A percentile compares a stretch with the other conserved stretches of the same genome.
phyloP scores from a whole-genome alignment of 2,888 invertebrate species.

The Timema cristinae region DNA sequence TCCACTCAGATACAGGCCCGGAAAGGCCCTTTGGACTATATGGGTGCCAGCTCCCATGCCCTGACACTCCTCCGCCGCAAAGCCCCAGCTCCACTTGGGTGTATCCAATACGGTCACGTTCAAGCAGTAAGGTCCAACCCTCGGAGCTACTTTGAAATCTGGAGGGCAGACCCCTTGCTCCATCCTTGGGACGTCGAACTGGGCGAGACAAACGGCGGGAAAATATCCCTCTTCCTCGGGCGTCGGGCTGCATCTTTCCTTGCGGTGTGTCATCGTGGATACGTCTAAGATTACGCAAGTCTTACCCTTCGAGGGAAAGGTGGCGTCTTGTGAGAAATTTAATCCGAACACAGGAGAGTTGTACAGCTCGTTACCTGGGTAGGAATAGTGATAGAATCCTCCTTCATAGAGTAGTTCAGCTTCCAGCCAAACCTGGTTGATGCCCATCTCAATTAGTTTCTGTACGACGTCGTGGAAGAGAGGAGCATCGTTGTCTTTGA shows the following conservation, averaged over 20 bases:
- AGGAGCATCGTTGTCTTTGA: neutral
- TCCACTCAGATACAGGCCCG: neutral
- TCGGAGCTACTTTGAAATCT: neutral
- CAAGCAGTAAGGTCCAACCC: neutral
- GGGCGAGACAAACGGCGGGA: neutral
- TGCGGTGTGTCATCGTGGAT: neutral
- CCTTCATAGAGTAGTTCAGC: neutral
- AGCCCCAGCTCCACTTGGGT: neutral
- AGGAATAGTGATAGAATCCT: neutral
- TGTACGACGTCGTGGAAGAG: neutral
- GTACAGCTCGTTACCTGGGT: constrained; percentile 6
- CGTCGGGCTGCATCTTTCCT: neutral
- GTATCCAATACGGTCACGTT: neutral
- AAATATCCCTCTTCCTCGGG: neutral
- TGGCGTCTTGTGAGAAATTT: neutral
- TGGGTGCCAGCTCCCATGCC: neutral
- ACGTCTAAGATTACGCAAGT: neutral
- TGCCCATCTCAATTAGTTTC: neutral
- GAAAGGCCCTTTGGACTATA: neutral
- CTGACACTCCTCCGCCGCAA: neutral
- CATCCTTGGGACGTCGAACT: neutral
- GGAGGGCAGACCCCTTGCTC: constrained; percentile 1
- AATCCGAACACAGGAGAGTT: constrained; percentile 5
- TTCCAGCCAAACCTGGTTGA: neutral
- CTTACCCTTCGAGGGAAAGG: neutral